Conservation (phyloP, 2,797 vertebrate genomes). For the Buphagus erythrorhynchus region DNA sequence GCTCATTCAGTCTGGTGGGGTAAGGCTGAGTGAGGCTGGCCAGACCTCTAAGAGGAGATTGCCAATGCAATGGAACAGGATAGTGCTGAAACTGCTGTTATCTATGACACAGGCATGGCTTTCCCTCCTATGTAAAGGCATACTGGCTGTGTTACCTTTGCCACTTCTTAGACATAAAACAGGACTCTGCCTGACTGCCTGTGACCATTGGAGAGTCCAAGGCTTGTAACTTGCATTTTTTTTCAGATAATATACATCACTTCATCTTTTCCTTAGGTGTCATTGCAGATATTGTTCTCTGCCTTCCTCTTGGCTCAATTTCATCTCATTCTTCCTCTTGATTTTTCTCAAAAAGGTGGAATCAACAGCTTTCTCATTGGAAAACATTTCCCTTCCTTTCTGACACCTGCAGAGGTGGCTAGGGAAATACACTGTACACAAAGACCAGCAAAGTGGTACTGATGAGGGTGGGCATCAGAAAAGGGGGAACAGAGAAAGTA, state of each 20-base stretch:
- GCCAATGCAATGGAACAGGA: neutral
- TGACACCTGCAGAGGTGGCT: accelerated
- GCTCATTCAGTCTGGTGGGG: neutral
- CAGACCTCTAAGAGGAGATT: neutral
- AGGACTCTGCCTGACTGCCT: neutral
- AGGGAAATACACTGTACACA: neutral
- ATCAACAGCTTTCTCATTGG: neutral
- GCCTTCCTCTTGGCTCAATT: neutral
- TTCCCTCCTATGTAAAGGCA: neutral
- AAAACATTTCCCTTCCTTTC: neutral
- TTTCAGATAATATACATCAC: neutral
- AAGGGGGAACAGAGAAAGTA: neutral
- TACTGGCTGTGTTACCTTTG: neutral
- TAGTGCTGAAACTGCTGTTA: neutral
- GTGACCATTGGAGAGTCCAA: neutral
- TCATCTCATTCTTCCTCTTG: neutral
- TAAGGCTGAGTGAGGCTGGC: neutral
- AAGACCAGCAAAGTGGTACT: neutral
- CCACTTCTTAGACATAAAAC: neutral
- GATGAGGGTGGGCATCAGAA: neutral
- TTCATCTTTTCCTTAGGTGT: neutral
- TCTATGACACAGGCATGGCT: neutral
- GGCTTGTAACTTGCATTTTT: neutral
- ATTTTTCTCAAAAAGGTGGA: neutral
- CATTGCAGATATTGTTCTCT: neutral